Percentiles rank a stretch among this genome's conserved stretches.
These are phyloP conservation scores for Ophiothrix spiculata DNA, from an alignment of 35 echinoderm and acorn worm genomes.

Conservation along the genomic window DNA sequence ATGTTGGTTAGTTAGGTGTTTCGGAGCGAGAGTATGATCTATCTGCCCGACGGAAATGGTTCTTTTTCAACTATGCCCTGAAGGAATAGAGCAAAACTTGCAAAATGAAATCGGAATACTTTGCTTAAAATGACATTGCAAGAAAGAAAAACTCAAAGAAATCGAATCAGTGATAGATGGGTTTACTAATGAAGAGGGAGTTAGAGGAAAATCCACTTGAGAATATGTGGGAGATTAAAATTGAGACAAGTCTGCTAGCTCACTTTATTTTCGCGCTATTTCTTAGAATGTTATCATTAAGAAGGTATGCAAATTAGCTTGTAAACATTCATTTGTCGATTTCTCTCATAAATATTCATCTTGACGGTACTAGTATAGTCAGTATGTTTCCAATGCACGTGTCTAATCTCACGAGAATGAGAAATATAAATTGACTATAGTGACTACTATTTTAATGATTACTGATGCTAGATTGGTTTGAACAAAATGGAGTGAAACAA, in stretches of 20 bases:
- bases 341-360: no score
- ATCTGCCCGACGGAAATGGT: slow-evolving; percentile 10
- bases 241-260: not conserved
- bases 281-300: not conserved
- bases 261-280: not conserved
- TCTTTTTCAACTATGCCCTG: not conserved
- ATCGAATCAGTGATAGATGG: not conserved
- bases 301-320: not conserved
- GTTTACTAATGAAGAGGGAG: slow-evolving; percentile 5
- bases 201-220: not conserved
- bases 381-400: no score
- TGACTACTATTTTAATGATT: no score
- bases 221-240: not conserved
- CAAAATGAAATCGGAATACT: no score
- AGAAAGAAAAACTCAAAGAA: not conserved
- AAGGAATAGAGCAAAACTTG: not conserved
- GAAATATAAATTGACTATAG: no score
- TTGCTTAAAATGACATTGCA: not conserved
- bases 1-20: no score
- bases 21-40: slow-evolving; percentile 4
- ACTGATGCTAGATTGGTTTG: no score
- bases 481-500: no score
- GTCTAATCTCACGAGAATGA: no score
- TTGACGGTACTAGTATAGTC: no score
- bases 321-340: no score